A percentile compares a stretch with the other conserved stretches of the same genome.
Conservation (phyloP, 2,797 vertebrate species). For the Cirrhinus mrigala region DNA sequence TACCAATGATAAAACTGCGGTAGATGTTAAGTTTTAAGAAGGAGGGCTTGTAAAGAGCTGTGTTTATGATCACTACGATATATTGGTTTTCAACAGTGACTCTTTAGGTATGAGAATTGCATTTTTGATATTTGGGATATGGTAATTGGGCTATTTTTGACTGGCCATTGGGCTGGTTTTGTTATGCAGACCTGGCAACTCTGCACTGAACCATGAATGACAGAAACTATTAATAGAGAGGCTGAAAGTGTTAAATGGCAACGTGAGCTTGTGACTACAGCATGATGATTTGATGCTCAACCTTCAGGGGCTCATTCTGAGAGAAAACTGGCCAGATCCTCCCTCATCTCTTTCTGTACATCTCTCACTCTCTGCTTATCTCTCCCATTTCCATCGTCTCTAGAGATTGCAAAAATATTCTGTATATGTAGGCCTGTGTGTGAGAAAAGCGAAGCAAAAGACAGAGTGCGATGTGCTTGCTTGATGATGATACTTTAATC, state of each 20-base stretch:
- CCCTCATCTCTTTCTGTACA: background rate
- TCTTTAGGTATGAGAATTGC: no score
- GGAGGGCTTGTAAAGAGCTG: no score
- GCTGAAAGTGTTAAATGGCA: conserved; percentile 5
- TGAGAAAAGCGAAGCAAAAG: conserved; percentile 33
- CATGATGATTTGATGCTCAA: conserved; percentile 10
- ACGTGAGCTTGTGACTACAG: conserved; percentile 11
- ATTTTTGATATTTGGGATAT: no score
- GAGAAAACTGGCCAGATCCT: background rate
- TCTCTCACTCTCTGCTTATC: conserved; percentile 32
- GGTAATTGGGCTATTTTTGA: no score
- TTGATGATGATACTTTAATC: conserved; percentile 62
- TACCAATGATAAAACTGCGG: no score
- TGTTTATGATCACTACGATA: no score
- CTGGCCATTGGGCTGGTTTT: no score
- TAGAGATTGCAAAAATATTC: conserved; percentile 59
- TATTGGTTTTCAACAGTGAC: no score
- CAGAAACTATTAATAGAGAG: background rate
- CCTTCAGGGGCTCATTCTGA: conserved; percentile 30
- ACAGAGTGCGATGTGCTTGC: conserved; percentile 47
- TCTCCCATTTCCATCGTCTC: conserved; percentile 22
- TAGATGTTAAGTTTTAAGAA: no score
- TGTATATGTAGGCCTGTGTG: conserved; percentile 41
- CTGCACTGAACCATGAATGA: background rate
- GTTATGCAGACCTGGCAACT: no score